Evolutionary conservation across 92 coral and sea anemone species (phyloP).

Genomic region (Porites lobata): DNA sequence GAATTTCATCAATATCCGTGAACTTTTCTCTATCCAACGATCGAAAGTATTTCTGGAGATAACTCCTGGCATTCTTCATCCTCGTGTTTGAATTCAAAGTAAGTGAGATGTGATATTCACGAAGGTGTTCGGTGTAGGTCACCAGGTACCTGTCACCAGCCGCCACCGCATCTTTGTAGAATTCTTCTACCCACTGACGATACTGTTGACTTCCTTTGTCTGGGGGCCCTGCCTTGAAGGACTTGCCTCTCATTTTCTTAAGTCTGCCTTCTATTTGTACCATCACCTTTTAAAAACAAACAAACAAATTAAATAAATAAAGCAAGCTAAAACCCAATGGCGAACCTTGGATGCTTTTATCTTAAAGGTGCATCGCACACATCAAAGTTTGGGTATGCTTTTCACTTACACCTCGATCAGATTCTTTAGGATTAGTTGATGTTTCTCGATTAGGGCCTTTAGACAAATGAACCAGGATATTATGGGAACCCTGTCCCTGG

Average conservation of each 20-base stretch:
- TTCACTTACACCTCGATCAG: no score
- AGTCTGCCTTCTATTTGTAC: conserved; percentile 61
- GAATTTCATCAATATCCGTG: conserved; percentile 59
- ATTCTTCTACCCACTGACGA: conserved; percentile 86
- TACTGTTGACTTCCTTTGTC: conserved; percentile 73
- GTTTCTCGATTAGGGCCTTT: no score
- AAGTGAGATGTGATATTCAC: conserved; percentile 84
- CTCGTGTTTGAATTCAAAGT: conserved; percentile 87
- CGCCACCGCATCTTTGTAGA: conserved; percentile 69
- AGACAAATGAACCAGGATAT: no score
- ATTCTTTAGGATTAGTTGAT: no score
- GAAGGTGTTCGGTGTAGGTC: conserved; percentile 90
- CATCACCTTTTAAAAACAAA: conserved; percentile 57
- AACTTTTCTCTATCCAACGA: conserved; percentile 62
- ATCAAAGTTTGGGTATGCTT: no score
- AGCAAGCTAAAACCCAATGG: no score
- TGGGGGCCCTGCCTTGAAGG: conserved; percentile 9
- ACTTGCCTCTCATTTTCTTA: conserved; percentile 43
- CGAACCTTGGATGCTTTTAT: no score
- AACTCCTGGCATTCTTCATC: conserved; percentile 78
- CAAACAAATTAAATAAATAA: no score
- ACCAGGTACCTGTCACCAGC: conserved; percentile 72
- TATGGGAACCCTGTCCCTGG: no score
- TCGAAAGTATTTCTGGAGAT: conserved; percentile 61
- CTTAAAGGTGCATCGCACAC: no score